Conservation (phyloP, 92 coral and sea anemone genomes). For the Virgularia gustaviana region DNA sequence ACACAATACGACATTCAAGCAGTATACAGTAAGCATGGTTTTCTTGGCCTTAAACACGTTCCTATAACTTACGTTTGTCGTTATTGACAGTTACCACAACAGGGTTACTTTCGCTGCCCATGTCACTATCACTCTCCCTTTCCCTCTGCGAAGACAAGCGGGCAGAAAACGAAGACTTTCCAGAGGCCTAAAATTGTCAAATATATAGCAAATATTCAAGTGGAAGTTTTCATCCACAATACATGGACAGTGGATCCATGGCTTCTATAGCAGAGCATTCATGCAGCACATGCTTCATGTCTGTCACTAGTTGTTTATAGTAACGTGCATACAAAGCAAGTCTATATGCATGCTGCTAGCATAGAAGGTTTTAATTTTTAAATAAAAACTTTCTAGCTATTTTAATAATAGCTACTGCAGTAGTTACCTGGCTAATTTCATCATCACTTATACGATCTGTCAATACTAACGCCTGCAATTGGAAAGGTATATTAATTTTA, state of each 20-base stretch:
- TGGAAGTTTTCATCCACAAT: too few relatives aligned
- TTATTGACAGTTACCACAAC: constrained; percentile 35
- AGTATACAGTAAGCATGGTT: too few relatives aligned
- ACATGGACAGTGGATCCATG: neutral
- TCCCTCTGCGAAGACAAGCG: constrained; percentile 12
- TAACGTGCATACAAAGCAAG: too few relatives aligned
- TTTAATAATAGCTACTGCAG: too few relatives aligned
- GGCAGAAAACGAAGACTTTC: constrained; percentile 5
- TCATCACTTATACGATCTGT: constrained; percentile 62
- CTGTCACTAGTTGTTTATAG: too few relatives aligned
- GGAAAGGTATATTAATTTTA: neutral
- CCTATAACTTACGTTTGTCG: constrained; percentile 29
- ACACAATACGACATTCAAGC: too few relatives aligned
- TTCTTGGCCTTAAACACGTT: neutral
- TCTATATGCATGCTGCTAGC: neutral
- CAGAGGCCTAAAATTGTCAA: constrained; percentile 12
- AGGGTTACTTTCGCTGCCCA: constrained; percentile 88
- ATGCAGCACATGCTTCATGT: too few relatives aligned
- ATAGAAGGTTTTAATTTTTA: neutral
- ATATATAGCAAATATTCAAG: too few relatives aligned
- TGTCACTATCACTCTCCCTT: constrained; percentile 7
- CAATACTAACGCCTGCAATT: constrained; percentile 72
- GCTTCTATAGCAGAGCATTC: too few relatives aligned
- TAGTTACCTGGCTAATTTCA: constrained; percentile 66
- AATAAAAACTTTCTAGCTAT: too few relatives aligned